Base-by-base conservation (phyloP, 2,113 vertebrate genomes). In the Naja naja region DNA sequence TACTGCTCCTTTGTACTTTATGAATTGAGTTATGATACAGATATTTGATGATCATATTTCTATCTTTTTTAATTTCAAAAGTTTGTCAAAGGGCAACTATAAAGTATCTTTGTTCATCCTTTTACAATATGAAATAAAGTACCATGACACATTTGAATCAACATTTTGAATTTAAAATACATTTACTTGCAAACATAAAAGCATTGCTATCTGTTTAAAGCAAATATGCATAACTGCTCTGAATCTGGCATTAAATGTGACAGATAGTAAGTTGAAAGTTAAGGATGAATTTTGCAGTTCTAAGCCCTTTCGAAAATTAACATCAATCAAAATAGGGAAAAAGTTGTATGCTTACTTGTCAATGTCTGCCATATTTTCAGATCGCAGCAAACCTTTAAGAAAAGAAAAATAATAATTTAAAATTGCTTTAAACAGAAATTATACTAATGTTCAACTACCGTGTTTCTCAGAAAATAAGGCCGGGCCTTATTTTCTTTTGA, bases 321-420 rank as follows among this genome's bases (percentile, higher is more conserved):
- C 12, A 4, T 20, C 64, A 88, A 20, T 47, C 45, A 64, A 92
- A 87, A 52, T 88, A 30, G 30, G 43, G 88, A n/a, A 91, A 12
- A 81, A 81, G 3, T 9, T n/a, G 91, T 89, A 93, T 93, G 99
- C 99, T 99, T 98, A 99, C 99, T 99, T 99, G 98, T 99, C 99
- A 93, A 99, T 97, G 96, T 99, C 99, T 97, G 99, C 99, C 99
- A 99, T 99, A 96, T 96, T 98, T 74, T 93, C 93, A 94, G 96
- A 97, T 90, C 95, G 94, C 95, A 94, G 94, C 96, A 95, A 94
- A 96, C 95, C 98, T 96, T 52, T 20, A 43, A 69, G 94, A 95
- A 6, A 6, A 85, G 12, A 55, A 91, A 39, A 95, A 4, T 85
- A 91, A 0, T 0, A 18, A 7, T 81, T 91, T 89, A 0, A 43